Base-by-base conservation (phyloP, 2,888 invertebrate genomes). In the Ctena decussata region DNA sequence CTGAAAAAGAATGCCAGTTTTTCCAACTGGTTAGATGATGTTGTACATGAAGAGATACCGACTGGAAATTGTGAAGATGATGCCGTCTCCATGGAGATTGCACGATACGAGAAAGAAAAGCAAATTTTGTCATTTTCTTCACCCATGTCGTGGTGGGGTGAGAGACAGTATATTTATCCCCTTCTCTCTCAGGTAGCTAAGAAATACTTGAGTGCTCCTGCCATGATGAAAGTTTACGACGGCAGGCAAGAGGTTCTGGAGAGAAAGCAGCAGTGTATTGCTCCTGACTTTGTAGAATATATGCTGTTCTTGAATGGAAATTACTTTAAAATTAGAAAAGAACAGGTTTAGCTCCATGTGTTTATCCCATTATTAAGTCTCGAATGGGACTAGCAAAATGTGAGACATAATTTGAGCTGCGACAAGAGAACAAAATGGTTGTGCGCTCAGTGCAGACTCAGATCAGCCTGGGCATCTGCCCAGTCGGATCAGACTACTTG, bases 121-220 rank as follows among this genome's bases (percentile, higher is more conserved):
- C 90, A 90, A 60, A 83, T 86, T 39, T 44, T 77, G 24, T 82
- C 87, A 24, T 57, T 78, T 2, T 70, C 85, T 11, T 78, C 82
- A 11, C 89, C 91, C 15, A 70, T 89, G 32, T 44, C 77, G 32
- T 91, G 91, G 91, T 91, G 91, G 91, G 73, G 78, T 35, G 77
- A 84, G 37, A 65, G 89, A 35, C 79, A 85, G 77, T 79, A 57
- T 39, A 76, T 87, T 15, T 91, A 83, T 44, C 89, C 91, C 6
- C 78, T 84, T 12, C 57, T 91, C 18, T 87, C 85, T 15, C 79
- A 88, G 53, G 69, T 91, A 1, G 91, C 89, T 0, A 82, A 75
- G 75, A 80, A 79, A 6, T 91, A 88, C 41, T 49, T 89, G 24
- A 85, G 82, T 60, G 81, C 83, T 6, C 83, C 86, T 24, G 88